A percentile compares a stretch with the other conserved stretches of the same genome.
Evolutionary conservation across 2,113 vertebrate species (phyloP).

Genomic region (Tretioscincus oriximinensis): DNA sequence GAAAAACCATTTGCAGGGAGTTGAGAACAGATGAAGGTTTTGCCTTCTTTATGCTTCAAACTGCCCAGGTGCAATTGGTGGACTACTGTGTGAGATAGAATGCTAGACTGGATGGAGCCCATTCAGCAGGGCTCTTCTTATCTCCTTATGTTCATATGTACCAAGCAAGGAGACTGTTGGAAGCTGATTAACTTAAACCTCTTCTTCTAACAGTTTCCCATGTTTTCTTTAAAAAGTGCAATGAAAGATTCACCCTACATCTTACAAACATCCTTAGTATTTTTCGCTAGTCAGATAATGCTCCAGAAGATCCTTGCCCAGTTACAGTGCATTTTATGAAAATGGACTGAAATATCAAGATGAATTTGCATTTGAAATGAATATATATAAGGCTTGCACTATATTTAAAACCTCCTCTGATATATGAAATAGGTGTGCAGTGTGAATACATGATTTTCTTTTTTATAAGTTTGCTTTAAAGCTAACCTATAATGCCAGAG

Average conservation of each 20-base stretch:
- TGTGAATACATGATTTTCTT: not conserved
- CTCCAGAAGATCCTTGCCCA: not conserved
- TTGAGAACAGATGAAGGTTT: no score
- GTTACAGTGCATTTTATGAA: not conserved
- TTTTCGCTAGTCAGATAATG: not conserved
- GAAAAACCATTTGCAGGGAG: no score
- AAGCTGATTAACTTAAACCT: not conserved
- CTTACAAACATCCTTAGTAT: not conserved
- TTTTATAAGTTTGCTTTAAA: not conserved
- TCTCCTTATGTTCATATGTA: not conserved
- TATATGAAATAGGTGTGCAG: no score
- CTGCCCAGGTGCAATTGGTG: no score
- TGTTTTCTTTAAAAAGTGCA: not conserved
- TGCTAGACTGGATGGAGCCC: no score
- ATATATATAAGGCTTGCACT: no score
- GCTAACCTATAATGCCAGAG: constrained; percentile 1
- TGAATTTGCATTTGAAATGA: not conserved
- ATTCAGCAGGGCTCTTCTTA: no score
- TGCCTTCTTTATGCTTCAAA: no score
- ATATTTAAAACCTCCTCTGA: no score
- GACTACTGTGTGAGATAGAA: no score
- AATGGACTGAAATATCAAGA: not conserved
- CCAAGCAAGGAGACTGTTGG: not conserved
- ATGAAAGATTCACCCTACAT: not conserved
- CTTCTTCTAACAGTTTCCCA: not conserved